A percentile compares a stretch with the other conserved stretches of the same genome.
Evolutionary conservation across 64 coral and sea anemone species (phyloP).

Genomic region (Stichodactyla helianthus): DNA sequence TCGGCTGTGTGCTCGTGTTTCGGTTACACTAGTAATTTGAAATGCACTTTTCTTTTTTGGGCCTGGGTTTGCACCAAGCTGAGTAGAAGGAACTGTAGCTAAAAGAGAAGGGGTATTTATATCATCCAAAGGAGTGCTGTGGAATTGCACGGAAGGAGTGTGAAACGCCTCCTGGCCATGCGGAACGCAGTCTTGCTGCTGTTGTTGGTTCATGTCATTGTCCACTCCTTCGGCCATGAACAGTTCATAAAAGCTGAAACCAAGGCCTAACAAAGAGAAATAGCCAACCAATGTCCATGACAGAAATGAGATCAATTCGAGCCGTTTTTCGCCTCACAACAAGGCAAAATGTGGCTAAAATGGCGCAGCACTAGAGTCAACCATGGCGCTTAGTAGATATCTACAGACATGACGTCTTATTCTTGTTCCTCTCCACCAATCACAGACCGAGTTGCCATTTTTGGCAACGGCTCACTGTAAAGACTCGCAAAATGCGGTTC

Average conservation of each 20-base stretch:
- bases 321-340: constrained; percentile 64
- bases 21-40: constrained; percentile 96
- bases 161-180: constrained; percentile 97
- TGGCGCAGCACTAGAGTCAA: constrained; percentile 66
- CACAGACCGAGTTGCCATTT: constrained; percentile 62
- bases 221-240: constrained; percentile 86
- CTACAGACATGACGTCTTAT: constrained; percentile 89
- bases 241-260: constrained; percentile 51
- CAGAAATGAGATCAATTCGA: constrained; percentile 44
- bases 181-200: constrained; percentile 72
- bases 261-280: constrained; percentile 39
- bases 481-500: constrained; percentile 65
- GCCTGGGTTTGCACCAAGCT: constrained; percentile 28
- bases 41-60: constrained; percentile 95
- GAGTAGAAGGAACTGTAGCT: constrained; percentile 26
- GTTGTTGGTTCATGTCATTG: constrained; percentile 99
- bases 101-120: constrained; percentile 47
- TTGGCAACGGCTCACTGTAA: constrained; percentile 64
- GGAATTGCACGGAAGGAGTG: constrained; percentile 65
- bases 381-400: constrained; percentile 68
- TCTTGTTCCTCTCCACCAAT: constrained; percentile 75
- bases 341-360: constrained; percentile 67
- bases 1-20: constrained; percentile 78
- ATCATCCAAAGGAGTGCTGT: constrained; percentile 49
- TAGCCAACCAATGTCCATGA: constrained; percentile 66